Conservation (phyloP, 2,797 vertebrate species). For the Onychomys arenicola region DNA sequence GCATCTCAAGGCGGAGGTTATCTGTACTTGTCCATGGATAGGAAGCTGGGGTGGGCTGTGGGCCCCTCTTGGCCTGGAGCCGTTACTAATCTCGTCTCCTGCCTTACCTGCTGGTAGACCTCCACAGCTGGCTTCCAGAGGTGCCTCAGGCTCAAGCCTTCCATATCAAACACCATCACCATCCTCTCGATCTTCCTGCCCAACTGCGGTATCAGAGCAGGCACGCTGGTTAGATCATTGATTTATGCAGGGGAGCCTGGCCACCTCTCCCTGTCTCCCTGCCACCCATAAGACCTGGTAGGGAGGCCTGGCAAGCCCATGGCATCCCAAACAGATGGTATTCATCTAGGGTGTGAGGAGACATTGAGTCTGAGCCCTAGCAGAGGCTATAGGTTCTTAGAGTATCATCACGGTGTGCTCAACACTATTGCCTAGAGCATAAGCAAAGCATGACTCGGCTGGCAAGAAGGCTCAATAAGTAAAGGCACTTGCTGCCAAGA, state of each 20-base stretch:
- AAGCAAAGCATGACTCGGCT: neutral
- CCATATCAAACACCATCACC: constrained; percentile 95
- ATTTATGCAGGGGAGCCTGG: neutral
- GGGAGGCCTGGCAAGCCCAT: neutral
- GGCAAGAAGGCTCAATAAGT: neutral
- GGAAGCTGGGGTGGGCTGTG: neutral
- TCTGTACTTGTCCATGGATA: neutral
- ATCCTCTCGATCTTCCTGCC: constrained; percentile 92
- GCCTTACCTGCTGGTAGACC: constrained; percentile 93
- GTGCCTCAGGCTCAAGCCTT: constrained; percentile 95
- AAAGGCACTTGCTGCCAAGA: neutral
- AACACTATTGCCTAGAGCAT: neutral
- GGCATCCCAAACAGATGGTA: neutral
- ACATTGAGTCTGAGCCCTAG: neutral
- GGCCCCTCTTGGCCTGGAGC: neutral
- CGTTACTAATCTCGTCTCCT: rapidly evolving
- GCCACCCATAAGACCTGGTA: too few species aligned
- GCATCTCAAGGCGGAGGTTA: neutral
- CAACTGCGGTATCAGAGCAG: constrained; percentile 86
- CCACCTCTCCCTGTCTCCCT: neutral
- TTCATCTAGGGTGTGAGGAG: neutral
- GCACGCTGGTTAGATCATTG: rapidly evolving
- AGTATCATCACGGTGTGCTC: neutral
- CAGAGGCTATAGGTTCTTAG: too few species aligned
- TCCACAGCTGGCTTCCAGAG: constrained; percentile 97